Percentiles rank a stretch among this genome's conserved stretches.
phyloP scores from a whole-genome alignment of 2,797 vertebrate species.

The Pseudotriccus pelzelni region DNA sequence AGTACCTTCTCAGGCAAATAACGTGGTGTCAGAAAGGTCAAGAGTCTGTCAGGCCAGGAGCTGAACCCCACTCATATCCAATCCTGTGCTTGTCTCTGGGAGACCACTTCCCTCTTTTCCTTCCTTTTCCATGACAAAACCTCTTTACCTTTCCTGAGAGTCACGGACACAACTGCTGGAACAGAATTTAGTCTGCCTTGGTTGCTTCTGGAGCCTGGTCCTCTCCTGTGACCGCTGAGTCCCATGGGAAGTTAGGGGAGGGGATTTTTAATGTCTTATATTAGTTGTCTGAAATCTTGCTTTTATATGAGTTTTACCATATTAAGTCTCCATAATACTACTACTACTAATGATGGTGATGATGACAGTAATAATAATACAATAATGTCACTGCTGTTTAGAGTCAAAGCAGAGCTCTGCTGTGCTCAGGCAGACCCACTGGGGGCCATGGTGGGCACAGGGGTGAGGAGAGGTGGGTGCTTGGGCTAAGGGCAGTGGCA shows the following conservation, averaged over 20 bases:
- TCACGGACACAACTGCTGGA: neutral
- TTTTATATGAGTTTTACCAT: neutral
- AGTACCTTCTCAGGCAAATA: neutral
- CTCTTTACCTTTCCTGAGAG: neutral
- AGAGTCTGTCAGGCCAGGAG: neutral
- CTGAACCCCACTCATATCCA: neutral
- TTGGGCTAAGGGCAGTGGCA: neutral
- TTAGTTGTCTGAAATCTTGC: neutral
- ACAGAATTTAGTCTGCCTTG: neutral
- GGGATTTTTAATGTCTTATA: neutral
- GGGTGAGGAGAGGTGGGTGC: neutral
- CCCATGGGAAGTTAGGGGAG: neutral
- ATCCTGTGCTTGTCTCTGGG: neutral
- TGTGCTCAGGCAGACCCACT: neutral
- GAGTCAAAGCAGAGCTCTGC: neutral
- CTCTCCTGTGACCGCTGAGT: neutral
- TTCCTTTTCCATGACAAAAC: neutral
- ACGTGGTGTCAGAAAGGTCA: neutral
- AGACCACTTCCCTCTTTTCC: neutral
- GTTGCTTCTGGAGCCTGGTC: neutral
- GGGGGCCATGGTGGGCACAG: neutral
- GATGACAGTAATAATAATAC: neutral
- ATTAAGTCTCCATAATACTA: neutral
- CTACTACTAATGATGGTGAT: neutral
- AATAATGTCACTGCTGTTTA: neutral